Evolutionary conservation across 2,797 vertebrate species (phyloP).

Genomic region (Enteromius radiatus): DNA sequence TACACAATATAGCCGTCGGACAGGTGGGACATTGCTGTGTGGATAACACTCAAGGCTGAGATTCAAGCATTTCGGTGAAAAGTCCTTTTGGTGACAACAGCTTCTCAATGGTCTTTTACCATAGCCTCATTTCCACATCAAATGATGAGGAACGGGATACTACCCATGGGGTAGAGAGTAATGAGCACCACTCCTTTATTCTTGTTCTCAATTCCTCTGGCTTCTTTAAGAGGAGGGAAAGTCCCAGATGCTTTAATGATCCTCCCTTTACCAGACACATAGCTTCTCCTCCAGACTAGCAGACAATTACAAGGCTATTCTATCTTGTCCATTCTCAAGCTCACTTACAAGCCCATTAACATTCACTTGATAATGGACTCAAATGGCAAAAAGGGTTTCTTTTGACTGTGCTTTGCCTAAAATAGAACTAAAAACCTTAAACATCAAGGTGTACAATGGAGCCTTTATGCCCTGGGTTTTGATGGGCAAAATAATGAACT

Average conservation of each 20-base stretch:
- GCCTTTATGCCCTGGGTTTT: constrained; percentile 54
- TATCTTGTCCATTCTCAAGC: constrained; percentile 67
- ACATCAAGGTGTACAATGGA: constrained; percentile 52
- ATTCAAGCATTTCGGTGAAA: constrained; percentile 49
- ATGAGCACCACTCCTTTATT: constrained; percentile 62
- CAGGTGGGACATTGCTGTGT: constrained; percentile 53
- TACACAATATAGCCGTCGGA: constrained; percentile 17
- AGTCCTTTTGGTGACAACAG: constrained; percentile 58
- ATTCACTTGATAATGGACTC: constrained; percentile 53
- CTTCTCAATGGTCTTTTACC: constrained; percentile 63
- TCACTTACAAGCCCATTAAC: constrained; percentile 59
- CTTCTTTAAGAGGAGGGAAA: constrained; percentile 59
- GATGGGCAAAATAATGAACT: constrained; percentile 56
- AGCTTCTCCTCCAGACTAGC: constrained; percentile 52
- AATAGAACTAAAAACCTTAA: constrained; percentile 56
- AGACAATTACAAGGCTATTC: constrained; percentile 62
- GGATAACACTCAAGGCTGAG: constrained; percentile 44
- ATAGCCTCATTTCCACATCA: constrained; percentile 70
- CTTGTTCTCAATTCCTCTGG: constrained; percentile 56
- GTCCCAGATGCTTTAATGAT: constrained; percentile 65
- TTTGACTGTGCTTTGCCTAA: constrained; percentile 50
- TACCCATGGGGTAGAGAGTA: constrained; percentile 63
- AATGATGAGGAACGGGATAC: constrained; percentile 66
- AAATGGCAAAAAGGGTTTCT: constrained; percentile 48
- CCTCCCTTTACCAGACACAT: constrained; percentile 65